phyloP scores from a whole-genome alignment of 2,113 vertebrate genomes.

The Arenaria interpres region DNA sequence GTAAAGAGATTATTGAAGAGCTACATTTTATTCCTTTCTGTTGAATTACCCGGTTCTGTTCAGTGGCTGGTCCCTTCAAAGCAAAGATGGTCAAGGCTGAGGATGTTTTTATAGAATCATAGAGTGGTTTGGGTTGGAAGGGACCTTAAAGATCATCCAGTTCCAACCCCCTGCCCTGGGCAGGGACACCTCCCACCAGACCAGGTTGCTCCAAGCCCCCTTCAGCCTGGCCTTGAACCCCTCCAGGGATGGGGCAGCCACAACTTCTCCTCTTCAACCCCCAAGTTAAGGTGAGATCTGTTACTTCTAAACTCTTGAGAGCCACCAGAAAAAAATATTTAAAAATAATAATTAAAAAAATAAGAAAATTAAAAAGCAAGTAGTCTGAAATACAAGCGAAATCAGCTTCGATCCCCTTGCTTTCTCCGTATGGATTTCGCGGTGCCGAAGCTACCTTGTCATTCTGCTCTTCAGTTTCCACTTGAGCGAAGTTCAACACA shows the following conservation, averaged over 20 bases:
- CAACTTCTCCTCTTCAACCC: neutral
- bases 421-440: fast-evolving
- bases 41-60: neutral
- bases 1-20: neutral
- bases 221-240: too few species aligned
- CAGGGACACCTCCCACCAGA: too few species aligned
- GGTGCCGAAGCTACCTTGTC: neutral
- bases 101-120: neutral
- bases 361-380: neutral
- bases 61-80: neutral
- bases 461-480: neutral
- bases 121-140: too few species aligned
- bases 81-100: neutral
- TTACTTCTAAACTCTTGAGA: neutral
- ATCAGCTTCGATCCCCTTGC: neutral
- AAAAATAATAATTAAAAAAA: neutral
- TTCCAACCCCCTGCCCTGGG: too few species aligned
- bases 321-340: too few species aligned
- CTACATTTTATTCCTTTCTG: neutral
- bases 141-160: too few species aligned
- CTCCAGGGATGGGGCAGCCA: too few species aligned
- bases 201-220: too few species aligned
- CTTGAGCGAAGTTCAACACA: conserved; percentile 2
- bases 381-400: neutral
- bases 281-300: neutral